These are phyloP conservation scores for Cephus sareptanus DNA, from an alignment of 2,888 invertebrate species.

Conservation along the genomic window DNA sequence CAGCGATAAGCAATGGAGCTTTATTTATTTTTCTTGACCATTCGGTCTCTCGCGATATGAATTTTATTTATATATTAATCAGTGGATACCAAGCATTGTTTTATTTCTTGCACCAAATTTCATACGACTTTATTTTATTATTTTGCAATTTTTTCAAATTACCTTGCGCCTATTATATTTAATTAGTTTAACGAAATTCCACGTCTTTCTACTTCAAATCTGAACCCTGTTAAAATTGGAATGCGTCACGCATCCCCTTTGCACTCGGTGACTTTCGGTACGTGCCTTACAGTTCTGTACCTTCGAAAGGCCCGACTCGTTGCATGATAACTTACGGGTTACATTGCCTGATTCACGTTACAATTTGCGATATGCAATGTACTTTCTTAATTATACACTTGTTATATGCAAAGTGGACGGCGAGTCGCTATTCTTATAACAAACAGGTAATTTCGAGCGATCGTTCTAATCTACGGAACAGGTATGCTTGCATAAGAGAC, in stretches of 20 bases:
- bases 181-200: too few relatives aligned
- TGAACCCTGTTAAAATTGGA: neutral
- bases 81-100: neutral
- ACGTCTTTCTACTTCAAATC: too few relatives aligned
- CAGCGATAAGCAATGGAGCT: neutral
- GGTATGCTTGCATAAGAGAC: neutral
- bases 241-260: neutral
- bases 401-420: neutral
- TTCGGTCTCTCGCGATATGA: too few relatives aligned
- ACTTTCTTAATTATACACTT: neutral
- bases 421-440: neutral
- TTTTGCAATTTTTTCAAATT: too few relatives aligned
- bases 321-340: neutral
- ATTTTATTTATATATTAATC: neutral
- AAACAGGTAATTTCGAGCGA: neutral
- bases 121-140: too few relatives aligned
- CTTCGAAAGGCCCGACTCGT: neutral
- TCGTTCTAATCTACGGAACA: neutral
- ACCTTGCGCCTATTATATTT: too few relatives aligned
- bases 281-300: too few relatives aligned
- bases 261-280: neutral
- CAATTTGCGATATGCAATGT: neutral
- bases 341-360: neutral
- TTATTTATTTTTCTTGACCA: neutral
- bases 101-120: too few relatives aligned